Conservation (phyloP, 2,113 vertebrate genomes). For the Hippolais icterina region DNA sequence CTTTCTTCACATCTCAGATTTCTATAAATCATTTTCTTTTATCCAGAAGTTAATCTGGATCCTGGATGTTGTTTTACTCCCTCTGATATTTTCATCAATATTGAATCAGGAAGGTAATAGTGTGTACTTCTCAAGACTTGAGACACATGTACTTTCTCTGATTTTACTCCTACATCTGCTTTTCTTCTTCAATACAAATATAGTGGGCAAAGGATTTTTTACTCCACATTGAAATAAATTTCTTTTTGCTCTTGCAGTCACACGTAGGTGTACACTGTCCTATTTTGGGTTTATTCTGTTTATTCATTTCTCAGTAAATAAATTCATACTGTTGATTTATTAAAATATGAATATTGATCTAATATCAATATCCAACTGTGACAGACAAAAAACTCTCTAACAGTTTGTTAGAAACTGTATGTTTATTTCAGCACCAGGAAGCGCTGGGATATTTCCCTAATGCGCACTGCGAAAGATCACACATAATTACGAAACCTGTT, state of each 20-base stretch:
- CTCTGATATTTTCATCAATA: neutral
- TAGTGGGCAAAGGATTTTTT: neutral
- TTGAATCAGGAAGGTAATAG: neutral
- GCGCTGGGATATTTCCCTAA: too few species aligned
- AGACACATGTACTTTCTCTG: neutral
- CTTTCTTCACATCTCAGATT: neutral
- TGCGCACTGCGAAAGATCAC: too few species aligned
- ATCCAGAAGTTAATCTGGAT: neutral
- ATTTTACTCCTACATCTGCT: neutral
- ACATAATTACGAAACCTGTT: too few species aligned
- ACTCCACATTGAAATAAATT: neutral
- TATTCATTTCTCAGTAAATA: neutral
- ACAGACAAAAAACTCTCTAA: too few species aligned
- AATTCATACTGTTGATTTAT: neutral
- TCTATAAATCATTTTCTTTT: neutral
- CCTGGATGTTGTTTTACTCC: neutral
- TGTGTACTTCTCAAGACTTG: neutral
- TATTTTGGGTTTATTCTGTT: neutral
- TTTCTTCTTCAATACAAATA: neutral
- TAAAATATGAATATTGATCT: too few species aligned
- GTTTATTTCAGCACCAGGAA: too few species aligned
- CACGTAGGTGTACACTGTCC: neutral
- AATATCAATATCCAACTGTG: too few species aligned
- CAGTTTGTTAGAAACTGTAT: too few species aligned
- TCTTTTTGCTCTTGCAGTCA: neutral